phyloP scores from a whole-genome alignment of 1,140 invertebrate genomes.

The Zaprionus camerounensis region DNA sequence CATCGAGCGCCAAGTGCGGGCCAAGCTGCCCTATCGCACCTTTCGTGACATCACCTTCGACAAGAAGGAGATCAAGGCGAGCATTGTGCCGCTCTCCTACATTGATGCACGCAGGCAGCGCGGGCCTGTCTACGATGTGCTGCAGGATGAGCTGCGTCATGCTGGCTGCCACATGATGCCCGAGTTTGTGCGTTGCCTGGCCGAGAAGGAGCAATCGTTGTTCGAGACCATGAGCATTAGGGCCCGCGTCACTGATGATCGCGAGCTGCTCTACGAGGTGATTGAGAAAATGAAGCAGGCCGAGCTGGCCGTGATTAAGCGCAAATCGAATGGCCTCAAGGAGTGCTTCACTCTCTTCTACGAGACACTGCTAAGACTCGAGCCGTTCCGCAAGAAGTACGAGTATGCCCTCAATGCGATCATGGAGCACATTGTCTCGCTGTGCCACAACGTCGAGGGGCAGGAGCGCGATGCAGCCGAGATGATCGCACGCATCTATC shows the following conservation, averaged over 20 bases:
- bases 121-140: constrained; percentile 56
- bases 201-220: constrained; percentile 60
- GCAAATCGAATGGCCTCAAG: constrained; percentile 46
- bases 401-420: constrained; percentile 58
- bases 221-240: constrained; percentile 62
- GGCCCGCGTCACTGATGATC: constrained; percentile 53
- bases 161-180: constrained; percentile 58
- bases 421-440: constrained; percentile 61
- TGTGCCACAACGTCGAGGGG: constrained; percentile 57
- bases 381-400: constrained; percentile 61
- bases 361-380: constrained; percentile 56
- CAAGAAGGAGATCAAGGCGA: constrained; percentile 42
- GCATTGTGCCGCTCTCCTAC: constrained; percentile 39
- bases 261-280: constrained; percentile 50
- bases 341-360: constrained; percentile 56
- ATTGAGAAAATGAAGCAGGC: constrained; percentile 58
- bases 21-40: constrained; percentile 60
- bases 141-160: constrained; percentile 61
- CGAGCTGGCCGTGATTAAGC: constrained; percentile 44
- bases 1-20: constrained; percentile 48
- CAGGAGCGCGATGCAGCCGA: constrained; percentile 62
- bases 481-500: constrained; percentile 69
- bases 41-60: constrained; percentile 70
- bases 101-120: constrained; percentile 48
- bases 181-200: constrained; percentile 61